Conservation (phyloP, 2,888 invertebrate species). For the Perdita meconis region DNA sequence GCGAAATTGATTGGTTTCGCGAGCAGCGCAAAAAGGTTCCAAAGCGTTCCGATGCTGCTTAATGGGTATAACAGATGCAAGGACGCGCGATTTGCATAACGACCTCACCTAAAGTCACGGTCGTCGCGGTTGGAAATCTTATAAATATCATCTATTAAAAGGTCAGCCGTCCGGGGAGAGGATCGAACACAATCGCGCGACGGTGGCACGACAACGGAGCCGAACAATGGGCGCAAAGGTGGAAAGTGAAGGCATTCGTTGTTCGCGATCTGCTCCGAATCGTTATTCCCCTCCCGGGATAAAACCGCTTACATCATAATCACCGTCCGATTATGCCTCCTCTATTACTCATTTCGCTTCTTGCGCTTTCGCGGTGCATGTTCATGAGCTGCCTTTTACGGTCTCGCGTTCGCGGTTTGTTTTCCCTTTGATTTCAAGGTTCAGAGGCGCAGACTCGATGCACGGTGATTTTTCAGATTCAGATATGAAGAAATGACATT, state of each 20-base stretch:
- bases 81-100: constrained; percentile 61
- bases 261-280: constrained; percentile 53
- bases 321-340: constrained; percentile 53
- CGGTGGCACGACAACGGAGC: constrained; percentile 38
- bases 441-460: neutral
- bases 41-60: constrained; percentile 27
- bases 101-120: constrained; percentile 69
- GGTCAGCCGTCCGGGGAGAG: constrained; percentile 55
- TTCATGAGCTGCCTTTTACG: constrained; percentile 51
- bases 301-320: constrained; percentile 69
- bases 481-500: too few relatives aligned
- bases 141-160: constrained; percentile 65
- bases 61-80: constrained; percentile 57
- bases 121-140: constrained; percentile 57
- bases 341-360: constrained; percentile 59
- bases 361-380: constrained; percentile 51
- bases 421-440: constrained; percentile 41
- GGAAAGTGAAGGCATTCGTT: constrained; percentile 64
- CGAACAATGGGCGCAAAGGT: constrained; percentile 60
- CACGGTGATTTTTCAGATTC: too few relatives aligned
- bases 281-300: constrained; percentile 53
- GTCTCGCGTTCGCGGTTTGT: constrained; percentile 26
- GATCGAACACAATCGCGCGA: constrained; percentile 28
- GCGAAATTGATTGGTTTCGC: neutral
- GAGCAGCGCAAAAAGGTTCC: neutral